Percentiles rank a stretch among this genome's conserved stretches.
phyloP scores from a whole-genome alignment of 2,888 invertebrate genomes.

The Cinara cedri region DNA sequence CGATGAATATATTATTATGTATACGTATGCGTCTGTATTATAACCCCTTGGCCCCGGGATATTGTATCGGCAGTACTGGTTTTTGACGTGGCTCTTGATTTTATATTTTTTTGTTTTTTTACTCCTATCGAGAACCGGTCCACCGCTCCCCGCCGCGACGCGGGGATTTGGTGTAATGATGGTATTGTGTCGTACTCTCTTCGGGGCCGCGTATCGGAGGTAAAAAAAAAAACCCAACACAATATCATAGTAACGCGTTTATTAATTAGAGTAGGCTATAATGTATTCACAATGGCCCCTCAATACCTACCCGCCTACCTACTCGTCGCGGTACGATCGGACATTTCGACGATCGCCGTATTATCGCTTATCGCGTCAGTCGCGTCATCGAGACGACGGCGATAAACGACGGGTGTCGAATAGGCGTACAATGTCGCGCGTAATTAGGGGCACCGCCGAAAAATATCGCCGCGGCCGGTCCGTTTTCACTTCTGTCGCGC shows the following conservation, averaged over 20 bases:
- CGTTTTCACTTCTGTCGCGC: not conserved
- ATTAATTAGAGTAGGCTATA: constrained; percentile 50
- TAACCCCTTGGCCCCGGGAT: not conserved
- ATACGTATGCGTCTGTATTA: not conserved
- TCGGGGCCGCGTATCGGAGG: not conserved
- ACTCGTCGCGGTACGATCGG: too few species aligned
- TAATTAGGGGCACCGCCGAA: not conserved
- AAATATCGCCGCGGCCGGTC: not conserved
- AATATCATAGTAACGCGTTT: constrained; percentile 18
- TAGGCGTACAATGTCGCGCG: not conserved
- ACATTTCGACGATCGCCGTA: too few species aligned
- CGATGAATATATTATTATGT: too few species aligned
- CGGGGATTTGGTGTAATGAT: not conserved
- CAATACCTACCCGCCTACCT: too few species aligned
- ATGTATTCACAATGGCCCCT: too few species aligned
- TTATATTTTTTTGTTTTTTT: constrained; percentile 23
- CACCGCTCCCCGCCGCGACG: not conserved
- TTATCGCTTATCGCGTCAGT: constrained; percentile 7
- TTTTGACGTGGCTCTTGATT: constrained; percentile 21
- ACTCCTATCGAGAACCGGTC: constrained; percentile 34
- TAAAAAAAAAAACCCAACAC: not conserved
- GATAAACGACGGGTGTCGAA: constrained; percentile 30
- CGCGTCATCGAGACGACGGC: constrained; percentile 17
- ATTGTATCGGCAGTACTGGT: constrained; percentile 19
- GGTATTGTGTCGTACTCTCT: not conserved